Evolutionary conservation across 2,113 vertebrate genomes (phyloP), one percentile per base, ranked within the genome.

Genomic region (Percopsis transmontana): DNA sequence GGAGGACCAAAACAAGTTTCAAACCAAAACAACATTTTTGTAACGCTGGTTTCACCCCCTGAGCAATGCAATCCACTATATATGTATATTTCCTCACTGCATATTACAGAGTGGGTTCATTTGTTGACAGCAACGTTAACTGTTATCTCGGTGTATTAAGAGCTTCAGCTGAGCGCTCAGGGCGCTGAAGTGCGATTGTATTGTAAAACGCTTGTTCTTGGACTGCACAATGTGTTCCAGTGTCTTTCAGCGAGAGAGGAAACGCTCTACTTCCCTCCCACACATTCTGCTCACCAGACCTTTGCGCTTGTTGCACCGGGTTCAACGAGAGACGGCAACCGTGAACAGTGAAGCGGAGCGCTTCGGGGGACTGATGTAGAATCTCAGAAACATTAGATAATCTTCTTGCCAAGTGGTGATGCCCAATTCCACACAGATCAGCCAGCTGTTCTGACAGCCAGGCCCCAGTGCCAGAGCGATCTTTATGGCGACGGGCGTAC

Each of bases 321-420:
- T 62, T 61, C 68, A 65, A 85, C 70, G 62, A 77, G 77, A 62
- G 47, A 60, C 77, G 68, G 67, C 72, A 72, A 70, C 74, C 62
- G 68, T 81, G 77, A 84, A 77, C 77, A 76, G 63, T 66, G 77
- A 83, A 79, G 63, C 38, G 1, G 8, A 48, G n/a, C n/a, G n/a
- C n/a, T n/a, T n/a, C n/a, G n/a, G n/a, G n/a, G n/a, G 58, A 63
- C 66, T 67, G 56, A 80, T 60, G 42, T 50, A 44, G 66, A 77
- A 73, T 74, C 58, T 58, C 3, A 50, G 40, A 67, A 61, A 57
- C 77, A 74, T 77, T 57, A 73, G 75, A 67, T 61, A 54, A 60
- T 69, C 62, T 76, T 19, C 0, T 68, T 58, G 53, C 71, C 54
- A 62, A 72, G 70, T 68, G 66, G 63, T 55, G 23, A 76, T 67